Evolutionary conservation across 1,140 invertebrate genomes (phyloP).

Genomic region (Myzus persicae): DNA sequence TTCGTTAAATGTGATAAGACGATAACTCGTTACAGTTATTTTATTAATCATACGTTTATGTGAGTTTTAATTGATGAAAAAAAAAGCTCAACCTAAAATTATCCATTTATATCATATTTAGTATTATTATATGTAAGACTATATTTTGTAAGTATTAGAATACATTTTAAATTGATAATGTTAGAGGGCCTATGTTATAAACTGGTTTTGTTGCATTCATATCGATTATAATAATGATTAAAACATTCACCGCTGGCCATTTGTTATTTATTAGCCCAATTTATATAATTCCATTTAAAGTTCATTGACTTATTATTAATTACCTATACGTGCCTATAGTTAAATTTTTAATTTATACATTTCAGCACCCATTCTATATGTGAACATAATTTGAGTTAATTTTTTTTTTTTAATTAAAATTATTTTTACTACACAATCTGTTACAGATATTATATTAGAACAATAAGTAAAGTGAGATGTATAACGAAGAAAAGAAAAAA

Average conservation of each 20-base stretch:
- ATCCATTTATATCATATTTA: background rate
- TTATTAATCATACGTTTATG: background rate
- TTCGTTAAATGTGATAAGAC: background rate
- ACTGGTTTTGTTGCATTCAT: background rate
- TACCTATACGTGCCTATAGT: background rate
- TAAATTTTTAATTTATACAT: background rate
- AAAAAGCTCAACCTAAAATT: background rate
- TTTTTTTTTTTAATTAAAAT: background rate
- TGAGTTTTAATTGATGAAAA: background rate
- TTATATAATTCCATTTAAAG: background rate
- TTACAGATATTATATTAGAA: background rate
- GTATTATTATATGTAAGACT: background rate
- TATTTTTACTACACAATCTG: background rate
- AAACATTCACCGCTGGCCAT: background rate
- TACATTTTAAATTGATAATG: background rate
- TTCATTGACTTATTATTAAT: conserved; percentile 1
- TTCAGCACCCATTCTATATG: background rate
- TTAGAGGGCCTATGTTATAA: background rate
- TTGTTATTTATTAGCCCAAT: background rate
- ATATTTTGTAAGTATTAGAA: background rate
- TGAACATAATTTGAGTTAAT: background rate
- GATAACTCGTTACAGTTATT: background rate
- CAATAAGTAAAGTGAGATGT: background rate
- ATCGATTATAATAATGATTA: background rate
- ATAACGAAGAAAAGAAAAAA: background rate